These are phyloP conservation scores for Tapera naevia DNA, from an alignment of 2,797 vertebrate genomes.

Conservation along the genomic window DNA sequence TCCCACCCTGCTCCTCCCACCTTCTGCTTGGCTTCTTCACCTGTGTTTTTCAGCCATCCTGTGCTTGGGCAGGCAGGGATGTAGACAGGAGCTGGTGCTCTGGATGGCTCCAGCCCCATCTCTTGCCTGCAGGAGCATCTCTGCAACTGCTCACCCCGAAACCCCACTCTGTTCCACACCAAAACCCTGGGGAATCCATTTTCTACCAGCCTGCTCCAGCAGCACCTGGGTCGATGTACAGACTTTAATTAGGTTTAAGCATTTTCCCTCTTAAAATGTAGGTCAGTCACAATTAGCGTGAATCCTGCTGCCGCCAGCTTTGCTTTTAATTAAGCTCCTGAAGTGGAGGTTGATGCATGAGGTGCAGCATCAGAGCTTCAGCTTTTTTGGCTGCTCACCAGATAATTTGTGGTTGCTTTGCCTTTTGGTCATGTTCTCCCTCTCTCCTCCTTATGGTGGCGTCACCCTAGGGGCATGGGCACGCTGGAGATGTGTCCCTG, in stretches of 20 bases:
- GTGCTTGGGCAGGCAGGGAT: background rate
- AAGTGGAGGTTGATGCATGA: background rate
- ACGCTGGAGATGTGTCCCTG: no score
- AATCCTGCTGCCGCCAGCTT: background rate
- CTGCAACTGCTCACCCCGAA: background rate
- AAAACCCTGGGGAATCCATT: background rate
- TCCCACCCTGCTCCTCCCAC: background rate
- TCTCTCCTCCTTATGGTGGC: rapidly evolving
- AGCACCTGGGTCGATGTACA: background rate
- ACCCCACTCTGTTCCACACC: background rate
- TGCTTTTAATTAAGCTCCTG: conserved; percentile 42
- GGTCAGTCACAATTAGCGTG: conserved; percentile 32
- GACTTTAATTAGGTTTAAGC: conserved; percentile 7
- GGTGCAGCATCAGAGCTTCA: background rate
- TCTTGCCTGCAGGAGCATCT: background rate
- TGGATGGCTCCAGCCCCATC: background rate
- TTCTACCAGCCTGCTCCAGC: background rate
- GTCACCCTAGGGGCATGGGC: background rate
- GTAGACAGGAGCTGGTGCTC: background rate
- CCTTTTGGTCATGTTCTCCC: background rate
- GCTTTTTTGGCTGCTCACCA: background rate
- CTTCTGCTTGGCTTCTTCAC: background rate
- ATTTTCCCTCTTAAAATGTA: background rate
- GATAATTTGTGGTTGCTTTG: background rate
- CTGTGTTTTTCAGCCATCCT: rapidly evolving